These are phyloP conservation scores for Bombus confusus DNA, from an alignment of 1,140 invertebrate genomes.

Conservation along the genomic window DNA sequence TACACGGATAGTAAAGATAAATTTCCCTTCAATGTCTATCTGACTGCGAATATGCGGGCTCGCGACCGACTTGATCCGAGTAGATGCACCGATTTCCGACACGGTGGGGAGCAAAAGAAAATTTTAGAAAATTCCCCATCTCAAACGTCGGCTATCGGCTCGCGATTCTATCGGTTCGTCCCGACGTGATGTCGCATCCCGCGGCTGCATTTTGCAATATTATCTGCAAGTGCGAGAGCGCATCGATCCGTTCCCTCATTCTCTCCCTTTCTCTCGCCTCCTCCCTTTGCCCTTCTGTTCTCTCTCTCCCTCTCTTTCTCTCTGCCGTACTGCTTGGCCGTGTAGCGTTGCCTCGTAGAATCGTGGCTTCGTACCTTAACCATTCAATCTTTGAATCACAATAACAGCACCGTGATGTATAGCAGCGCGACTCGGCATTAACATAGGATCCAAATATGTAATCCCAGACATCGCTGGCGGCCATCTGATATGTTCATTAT, in stretches of 20 bases:
- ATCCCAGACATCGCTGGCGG: conserved; percentile 70
- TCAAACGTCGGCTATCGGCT: neutral
- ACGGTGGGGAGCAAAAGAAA: neutral
- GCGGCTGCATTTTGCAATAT: conserved; percentile 62
- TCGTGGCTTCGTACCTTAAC: conserved; percentile 60
- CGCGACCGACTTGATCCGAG: neutral
- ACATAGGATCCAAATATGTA: conserved; percentile 71
- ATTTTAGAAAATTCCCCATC: neutral
- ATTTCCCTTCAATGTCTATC: neutral
- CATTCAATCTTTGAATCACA: conserved; percentile 70
- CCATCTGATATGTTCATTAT: conserved; percentile 71
- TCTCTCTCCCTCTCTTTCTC: neutral
- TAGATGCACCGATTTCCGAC: neutral
- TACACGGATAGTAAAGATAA: too few relatives aligned
- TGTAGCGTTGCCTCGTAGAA: conserved; percentile 31
- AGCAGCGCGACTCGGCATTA: conserved; percentile 65
- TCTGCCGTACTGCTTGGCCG: neutral
- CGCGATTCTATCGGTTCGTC: conserved; percentile 31
- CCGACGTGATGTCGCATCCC: conserved; percentile 46
- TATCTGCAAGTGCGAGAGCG: conserved; percentile 58
- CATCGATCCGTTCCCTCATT: conserved; percentile 59
- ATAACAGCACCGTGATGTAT: conserved; percentile 68
- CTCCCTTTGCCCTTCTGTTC: neutral
- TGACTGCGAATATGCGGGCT: neutral
- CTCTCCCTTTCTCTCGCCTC: conserved; percentile 22